Conservation (phyloP, 2,797 vertebrate genomes). For the Malacoctenus gilli region DNA sequence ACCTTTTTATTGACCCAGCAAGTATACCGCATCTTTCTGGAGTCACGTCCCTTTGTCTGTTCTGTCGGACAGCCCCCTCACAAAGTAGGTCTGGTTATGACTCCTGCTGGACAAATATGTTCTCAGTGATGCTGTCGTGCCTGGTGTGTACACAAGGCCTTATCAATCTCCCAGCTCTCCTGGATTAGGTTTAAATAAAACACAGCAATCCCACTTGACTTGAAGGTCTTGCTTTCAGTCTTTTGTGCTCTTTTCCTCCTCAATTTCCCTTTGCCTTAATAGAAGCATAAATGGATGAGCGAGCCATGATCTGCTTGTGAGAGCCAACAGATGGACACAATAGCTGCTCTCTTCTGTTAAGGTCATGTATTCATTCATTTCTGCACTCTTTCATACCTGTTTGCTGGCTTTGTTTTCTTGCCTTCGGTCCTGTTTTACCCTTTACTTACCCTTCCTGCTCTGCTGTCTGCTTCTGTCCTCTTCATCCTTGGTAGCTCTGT, state of each 20-base stretch:
- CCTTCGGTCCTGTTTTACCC: slow-evolving; percentile 17
- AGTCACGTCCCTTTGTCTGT: slow-evolving; percentile 1
- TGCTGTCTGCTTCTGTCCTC: slow-evolving; percentile 24
- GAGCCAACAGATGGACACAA: slow-evolving; percentile 32
- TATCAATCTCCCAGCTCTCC: slow-evolving; percentile 20
- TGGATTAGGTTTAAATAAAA: slow-evolving; percentile 38
- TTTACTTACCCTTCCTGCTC: slow-evolving; percentile 33
- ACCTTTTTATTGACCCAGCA: slow-evolving; percentile 18
- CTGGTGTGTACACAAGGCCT: neutral
- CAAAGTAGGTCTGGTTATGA: neutral
- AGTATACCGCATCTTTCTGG: neutral
- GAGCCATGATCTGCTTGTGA: slow-evolving; percentile 35
- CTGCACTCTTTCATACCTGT: slow-evolving; percentile 14
- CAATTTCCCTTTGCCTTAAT: slow-evolving; percentile 30
- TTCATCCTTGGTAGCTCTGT: slow-evolving; percentile 44
- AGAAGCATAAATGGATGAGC: slow-evolving; percentile 34
- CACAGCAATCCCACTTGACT: slow-evolving; percentile 45
- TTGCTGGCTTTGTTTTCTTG: neutral
- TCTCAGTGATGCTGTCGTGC: slow-evolving; percentile 5
- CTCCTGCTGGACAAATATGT: slow-evolving; percentile 4
- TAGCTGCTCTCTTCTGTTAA: neutral
- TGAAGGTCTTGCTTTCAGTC: slow-evolving; percentile 47
- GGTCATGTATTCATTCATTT: neutral
- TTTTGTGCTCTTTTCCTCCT: slow-evolving; percentile 25
- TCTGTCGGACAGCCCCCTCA: slow-evolving; percentile 5